Conservation (phyloP, 1,140 invertebrate genomes). For the Temnothorax longispinosus region DNA sequence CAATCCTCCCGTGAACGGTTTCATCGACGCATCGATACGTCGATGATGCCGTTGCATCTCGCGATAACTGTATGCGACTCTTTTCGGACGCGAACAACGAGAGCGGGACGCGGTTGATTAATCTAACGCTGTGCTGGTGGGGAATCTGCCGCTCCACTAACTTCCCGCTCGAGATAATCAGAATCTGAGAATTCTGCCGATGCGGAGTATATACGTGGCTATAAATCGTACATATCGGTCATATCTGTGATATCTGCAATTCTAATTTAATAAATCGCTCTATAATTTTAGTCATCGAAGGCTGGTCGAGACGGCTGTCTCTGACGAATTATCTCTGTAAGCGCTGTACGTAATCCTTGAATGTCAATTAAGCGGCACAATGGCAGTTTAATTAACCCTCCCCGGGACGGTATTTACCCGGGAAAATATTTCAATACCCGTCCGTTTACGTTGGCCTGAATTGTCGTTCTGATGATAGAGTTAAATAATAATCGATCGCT, state of each 20-base stretch:
- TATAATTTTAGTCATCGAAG: constrained; percentile 2
- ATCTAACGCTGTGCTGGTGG: constrained; percentile 4
- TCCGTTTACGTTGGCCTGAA: background rate
- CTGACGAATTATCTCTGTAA: background rate
- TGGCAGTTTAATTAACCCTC: background rate
- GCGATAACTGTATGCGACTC: background rate
- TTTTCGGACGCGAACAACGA: constrained; percentile 23
- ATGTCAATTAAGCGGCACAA: background rate
- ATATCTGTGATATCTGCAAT: background rate
- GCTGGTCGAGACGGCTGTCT: background rate
- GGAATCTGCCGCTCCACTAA: constrained; percentile 11
- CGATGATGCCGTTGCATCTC: background rate
- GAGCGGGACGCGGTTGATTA: background rate
- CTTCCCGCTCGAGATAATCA: background rate
- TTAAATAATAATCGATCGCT: background rate
- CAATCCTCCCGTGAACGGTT: background rate
- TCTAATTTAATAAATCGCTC: background rate
- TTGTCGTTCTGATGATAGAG: background rate
- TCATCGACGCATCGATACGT: background rate
- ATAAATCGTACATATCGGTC: background rate
- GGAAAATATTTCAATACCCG: background rate
- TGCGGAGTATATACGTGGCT: no score
- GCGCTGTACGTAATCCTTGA: background rate
- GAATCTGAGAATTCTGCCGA: constrained; percentile 4
- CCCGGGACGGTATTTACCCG: background rate